Percentiles rank a stretch among this genome's conserved stretches.
Evolutionary conservation across 1,140 invertebrate species (phyloP).

Genomic region (Chironomus striatipennis): DNA sequence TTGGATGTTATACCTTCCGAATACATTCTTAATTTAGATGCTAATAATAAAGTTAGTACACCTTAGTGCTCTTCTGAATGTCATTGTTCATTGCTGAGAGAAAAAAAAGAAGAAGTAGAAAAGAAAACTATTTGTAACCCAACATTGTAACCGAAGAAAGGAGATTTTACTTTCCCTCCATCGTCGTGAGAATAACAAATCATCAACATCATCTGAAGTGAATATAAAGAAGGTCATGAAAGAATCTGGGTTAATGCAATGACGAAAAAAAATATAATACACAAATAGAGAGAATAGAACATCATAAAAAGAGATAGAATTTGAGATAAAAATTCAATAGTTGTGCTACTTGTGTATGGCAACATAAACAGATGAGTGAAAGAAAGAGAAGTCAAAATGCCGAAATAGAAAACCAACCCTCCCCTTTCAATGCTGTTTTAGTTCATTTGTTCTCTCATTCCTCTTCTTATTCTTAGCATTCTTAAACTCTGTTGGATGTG

Average conservation of each 20-base stretch:
- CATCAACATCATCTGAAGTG: neutral
- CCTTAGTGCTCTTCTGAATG: no score
- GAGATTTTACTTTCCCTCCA: neutral
- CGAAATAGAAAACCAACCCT: neutral
- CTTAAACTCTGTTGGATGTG: neutral
- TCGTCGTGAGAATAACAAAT: slow-evolving; percentile 4
- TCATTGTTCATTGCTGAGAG: no score
- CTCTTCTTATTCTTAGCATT: neutral
- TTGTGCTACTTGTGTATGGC: neutral
- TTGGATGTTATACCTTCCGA: no score
- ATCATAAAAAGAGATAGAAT: neutral
- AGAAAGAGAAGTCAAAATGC: neutral
- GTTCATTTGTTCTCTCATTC: neutral
- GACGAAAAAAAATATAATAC: neutral
- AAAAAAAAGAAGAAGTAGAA: no score
- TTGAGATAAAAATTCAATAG: neutral
- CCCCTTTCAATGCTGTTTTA: neutral
- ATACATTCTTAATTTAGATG: no score
- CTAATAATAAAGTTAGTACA: no score
- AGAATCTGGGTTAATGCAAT: slow-evolving; percentile 10
- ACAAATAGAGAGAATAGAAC: neutral
- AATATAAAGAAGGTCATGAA: neutral
- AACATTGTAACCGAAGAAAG: neutral
- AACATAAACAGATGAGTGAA: neutral
- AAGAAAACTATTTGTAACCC: neutral